Evolutionary conservation across 1,140 invertebrate genomes (phyloP).

Genomic region (Temnothorax longispinosus): DNA sequence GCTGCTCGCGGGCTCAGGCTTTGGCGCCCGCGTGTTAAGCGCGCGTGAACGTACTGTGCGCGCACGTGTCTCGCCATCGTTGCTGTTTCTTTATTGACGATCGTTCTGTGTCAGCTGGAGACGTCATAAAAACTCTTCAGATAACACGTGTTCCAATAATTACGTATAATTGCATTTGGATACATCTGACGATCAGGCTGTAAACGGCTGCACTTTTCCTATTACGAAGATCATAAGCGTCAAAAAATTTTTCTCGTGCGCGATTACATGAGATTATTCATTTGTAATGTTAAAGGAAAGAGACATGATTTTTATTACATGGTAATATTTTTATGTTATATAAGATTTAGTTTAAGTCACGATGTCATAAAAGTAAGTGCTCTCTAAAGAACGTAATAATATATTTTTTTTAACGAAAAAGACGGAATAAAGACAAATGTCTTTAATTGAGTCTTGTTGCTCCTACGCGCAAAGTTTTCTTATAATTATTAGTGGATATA

Average conservation of each 20-base stretch:
- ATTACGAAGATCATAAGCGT: not conserved
- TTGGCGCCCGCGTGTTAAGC: slow-evolving; percentile 24
- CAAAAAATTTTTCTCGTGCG: not conserved
- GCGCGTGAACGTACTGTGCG: not conserved
- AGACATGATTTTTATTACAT: not conserved
- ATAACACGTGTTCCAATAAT: not conserved
- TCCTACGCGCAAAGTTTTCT: too few relatives aligned
- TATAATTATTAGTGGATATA: not conserved
- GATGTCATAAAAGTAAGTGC: not conserved
- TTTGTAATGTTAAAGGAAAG: not conserved
- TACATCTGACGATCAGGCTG: not conserved
- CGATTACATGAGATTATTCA: not conserved
- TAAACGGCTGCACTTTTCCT: not conserved
- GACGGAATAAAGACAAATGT: not conserved
- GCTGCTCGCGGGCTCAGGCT: not conserved
- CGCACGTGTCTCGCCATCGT: not conserved
- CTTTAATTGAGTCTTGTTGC: not conserved
- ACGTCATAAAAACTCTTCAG: not conserved
- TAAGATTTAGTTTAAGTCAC: not conserved
- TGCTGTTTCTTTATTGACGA: not conserved
- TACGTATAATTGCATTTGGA: not conserved
- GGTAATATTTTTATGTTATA: not conserved
- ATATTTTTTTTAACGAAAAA: not conserved
- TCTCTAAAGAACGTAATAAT: not conserved
- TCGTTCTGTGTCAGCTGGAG: not conserved